Evolutionary conservation across 2,888 invertebrate genomes (phyloP).

Genomic region (Chaitophorus viminalis): DNA sequence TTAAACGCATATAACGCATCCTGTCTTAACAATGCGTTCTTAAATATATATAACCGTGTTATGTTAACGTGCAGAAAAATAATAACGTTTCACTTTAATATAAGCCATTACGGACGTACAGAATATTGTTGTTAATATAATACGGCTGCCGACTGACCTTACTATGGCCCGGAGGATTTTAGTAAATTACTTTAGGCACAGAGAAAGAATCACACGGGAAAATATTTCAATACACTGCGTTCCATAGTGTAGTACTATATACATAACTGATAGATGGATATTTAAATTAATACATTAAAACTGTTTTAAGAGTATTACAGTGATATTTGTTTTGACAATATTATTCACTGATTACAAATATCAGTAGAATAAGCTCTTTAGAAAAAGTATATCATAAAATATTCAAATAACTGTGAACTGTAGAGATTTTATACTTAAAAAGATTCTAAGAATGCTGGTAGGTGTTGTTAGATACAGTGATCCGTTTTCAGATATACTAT

Average conservation of each 20-base stretch:
- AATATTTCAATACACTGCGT: background rate
- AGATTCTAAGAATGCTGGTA: no score
- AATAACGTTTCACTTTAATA: background rate
- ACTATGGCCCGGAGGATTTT: slow-evolving; percentile 7
- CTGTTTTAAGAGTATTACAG: no score
- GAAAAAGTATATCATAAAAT: no score
- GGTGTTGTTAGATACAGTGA: no score
- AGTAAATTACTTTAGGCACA: slow-evolving; percentile 28
- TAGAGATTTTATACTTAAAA: no score
- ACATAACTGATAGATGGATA: no score
- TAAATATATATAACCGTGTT: background rate
- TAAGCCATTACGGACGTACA: background rate
- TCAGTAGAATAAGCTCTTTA: no score
- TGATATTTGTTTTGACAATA: no score
- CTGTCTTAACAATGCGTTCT: background rate
- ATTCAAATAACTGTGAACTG: no score
- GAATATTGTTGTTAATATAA: background rate
- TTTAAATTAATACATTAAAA: no score
- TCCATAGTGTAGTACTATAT: background rate
- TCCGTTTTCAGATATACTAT: no score
- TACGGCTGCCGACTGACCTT: slow-evolving; percentile 7
- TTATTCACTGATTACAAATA: no score
- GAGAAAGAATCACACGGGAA: slow-evolving; percentile 36
- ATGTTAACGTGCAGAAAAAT: background rate
- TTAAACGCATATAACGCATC: background rate